Conservation (phyloP, 2,113 vertebrate genomes). For the Hemichromis elongatus region DNA sequence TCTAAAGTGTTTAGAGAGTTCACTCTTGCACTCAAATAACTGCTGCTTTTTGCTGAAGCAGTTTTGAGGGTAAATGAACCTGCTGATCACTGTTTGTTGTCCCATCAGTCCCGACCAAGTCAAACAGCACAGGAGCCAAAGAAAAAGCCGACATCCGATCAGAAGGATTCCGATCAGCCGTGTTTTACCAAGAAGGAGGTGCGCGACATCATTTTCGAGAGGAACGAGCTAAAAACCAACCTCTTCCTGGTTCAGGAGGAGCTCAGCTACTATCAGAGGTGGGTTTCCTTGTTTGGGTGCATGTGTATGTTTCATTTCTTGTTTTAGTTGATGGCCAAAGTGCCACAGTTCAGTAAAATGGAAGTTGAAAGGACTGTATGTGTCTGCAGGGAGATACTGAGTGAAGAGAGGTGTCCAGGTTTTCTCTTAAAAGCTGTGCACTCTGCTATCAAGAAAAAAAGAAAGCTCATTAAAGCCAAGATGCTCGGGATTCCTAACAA, state of each 20-base stretch:
- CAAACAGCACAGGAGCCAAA: conserved; percentile 1
- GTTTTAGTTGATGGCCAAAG: not conserved
- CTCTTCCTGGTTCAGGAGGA: conserved; percentile 95
- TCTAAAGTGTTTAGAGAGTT: not conserved
- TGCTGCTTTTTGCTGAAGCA: not conserved
- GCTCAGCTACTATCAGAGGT: conserved; percentile 91
- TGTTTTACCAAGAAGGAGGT: conserved; percentile 89
- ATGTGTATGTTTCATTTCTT: not conserved
- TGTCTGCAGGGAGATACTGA: conserved; percentile 84
- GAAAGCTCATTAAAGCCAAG: conserved; percentile 90
- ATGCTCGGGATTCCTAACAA: conserved; percentile 86
- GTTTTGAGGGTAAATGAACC: not conserved
- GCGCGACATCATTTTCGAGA: conserved; percentile 88
- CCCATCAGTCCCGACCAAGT: conserved; percentile 41
- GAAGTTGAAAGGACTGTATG: not conserved
- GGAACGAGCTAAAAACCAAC: conserved; percentile 93
- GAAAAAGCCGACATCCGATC: conserved; percentile 48
- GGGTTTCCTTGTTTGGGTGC: not conserved
- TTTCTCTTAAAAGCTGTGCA: conserved; percentile 85
- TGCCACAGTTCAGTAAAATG: no score
- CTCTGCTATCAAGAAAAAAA: conserved; percentile 82
- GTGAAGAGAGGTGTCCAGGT: conserved; percentile 81
- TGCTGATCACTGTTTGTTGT: not conserved
- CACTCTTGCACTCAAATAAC: not conserved
- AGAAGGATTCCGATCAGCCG: conserved; percentile 68